phyloP scores from a whole-genome alignment of 2,113 vertebrate species.

The Hippocampus guttulatus region DNA sequence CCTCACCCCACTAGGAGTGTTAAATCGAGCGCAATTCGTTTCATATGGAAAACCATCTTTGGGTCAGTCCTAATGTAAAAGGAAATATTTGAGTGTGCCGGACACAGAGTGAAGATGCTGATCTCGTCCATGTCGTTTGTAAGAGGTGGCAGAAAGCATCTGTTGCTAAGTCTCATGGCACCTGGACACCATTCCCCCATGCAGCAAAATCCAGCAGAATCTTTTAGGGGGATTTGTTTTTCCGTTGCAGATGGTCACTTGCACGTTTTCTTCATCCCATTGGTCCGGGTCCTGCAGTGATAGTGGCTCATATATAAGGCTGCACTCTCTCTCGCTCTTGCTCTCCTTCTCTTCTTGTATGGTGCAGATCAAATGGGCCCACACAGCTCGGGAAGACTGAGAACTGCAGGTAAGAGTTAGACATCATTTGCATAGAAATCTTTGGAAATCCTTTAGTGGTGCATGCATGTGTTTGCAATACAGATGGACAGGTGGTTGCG shows the following conservation, averaged over 20 bases:
- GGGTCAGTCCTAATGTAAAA: background rate
- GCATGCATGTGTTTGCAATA: background rate
- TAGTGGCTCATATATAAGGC: slow-evolving; percentile 50
- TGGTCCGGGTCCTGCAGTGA: slow-evolving; percentile 57
- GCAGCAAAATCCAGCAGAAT: slow-evolving; percentile 64
- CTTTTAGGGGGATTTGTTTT: slow-evolving; percentile 75
- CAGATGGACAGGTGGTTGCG: background rate
- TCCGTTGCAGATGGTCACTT: slow-evolving; percentile 74
- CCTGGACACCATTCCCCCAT: slow-evolving; percentile 57
- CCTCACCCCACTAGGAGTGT: too few relatives aligned
- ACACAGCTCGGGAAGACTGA: background rate
- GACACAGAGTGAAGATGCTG: background rate
- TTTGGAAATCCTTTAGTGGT: background rate
- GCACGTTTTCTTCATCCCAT: slow-evolving; percentile 65
- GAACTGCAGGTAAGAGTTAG: slow-evolving; percentile 29
- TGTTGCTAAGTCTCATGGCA: slow-evolving; percentile 59
- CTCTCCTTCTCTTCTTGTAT: slow-evolving; percentile 20
- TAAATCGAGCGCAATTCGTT: background rate
- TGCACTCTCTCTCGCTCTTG: slow-evolving; percentile 10
- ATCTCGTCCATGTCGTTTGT: slow-evolving; percentile 7
- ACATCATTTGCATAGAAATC: background rate
- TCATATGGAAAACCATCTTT: background rate
- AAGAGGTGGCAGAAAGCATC: slow-evolving; percentile 56
- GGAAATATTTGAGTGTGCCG: background rate
- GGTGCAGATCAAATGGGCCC: slow-evolving; percentile 1